phyloP scores from a whole-genome alignment of 2,797 vertebrate species.

The Phataginus tetradactyla region DNA sequence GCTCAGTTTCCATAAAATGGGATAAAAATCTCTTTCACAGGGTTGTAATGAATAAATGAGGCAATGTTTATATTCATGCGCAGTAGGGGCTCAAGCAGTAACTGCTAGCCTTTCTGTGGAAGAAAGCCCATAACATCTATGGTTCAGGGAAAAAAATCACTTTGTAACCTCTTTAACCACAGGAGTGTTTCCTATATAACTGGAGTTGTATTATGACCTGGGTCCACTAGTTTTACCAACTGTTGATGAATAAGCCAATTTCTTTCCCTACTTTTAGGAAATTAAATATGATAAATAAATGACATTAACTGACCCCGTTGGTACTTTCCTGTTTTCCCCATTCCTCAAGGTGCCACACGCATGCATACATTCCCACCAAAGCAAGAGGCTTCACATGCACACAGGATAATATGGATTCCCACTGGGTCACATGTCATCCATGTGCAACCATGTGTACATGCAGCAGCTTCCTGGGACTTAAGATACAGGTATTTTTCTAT shows the following conservation, averaged over 20 bases:
- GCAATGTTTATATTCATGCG: slow-evolving; percentile 15
- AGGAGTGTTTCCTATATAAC: background rate
- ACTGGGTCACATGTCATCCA: background rate
- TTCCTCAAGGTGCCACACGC: background rate
- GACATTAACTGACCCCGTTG: background rate
- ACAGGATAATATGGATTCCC: background rate
- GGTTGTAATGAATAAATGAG: slow-evolving; percentile 16
- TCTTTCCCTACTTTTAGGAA: background rate
- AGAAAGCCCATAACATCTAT: background rate
- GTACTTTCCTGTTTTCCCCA: background rate
- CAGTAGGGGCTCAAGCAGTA: background rate
- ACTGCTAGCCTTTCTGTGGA: background rate
- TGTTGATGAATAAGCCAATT: background rate
- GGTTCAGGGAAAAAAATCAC: background rate
- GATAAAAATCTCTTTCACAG: slow-evolving; percentile 1
- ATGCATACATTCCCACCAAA: background rate
- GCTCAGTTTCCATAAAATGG: slow-evolving; percentile 17
- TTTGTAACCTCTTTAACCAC: slow-evolving; percentile 14
- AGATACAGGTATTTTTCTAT: background rate
- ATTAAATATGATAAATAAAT: slow-evolving; percentile 22
- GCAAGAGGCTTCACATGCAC: background rate
- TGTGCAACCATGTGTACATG: background rate
- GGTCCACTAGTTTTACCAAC: background rate
- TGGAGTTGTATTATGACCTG: background rate
- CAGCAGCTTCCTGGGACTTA: background rate